Evolutionary conservation across 2,797 vertebrate species (phyloP), one percentile per base, ranked within the genome.

Genomic region (Etheostoma perlongum): DNA sequence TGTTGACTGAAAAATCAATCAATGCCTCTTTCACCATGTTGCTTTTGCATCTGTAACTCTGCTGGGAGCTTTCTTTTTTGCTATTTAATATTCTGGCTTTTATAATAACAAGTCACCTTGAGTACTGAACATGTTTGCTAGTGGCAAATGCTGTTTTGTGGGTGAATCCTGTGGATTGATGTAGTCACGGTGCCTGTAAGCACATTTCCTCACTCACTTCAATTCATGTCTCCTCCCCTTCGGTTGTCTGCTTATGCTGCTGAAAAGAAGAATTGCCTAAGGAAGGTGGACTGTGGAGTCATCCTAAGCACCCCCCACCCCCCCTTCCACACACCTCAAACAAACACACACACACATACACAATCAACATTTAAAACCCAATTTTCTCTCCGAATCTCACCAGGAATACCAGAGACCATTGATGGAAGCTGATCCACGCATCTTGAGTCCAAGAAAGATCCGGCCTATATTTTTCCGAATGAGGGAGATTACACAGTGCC

Each of bases 401-500:
- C 92, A 99, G 98, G 97, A 99, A 75, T 99, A 99, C 89, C 96
- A 97, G 78, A 93, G 95, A 70, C 97, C 96, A 0, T 67, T 99
- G 88, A 83, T 98, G 95, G 97, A 97, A 81, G 96, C 96, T 58
- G 97, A 99, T 44, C 97, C 96, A 0, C 97, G 96, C 79, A 96
- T 96, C 72, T 93, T 99, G 90, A 98, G 98, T 0, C 86, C 90
- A 1, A 90, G 96, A 60, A 99, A 99, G 94, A 96, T 97, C 90
- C 96, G 95, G 18, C 90, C 92, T 36, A 97, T 99, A 57, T 97
- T 99, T 76, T 95, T 95, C 86, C 92, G 96, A 0, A 91, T 99
- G 82, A 92, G 93, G 83, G 97, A 99, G 95, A 97, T 99, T 89
- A 96, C 97, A 40, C 97, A 99, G 89, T 99, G 97, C 89, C 98